Evolutionary conservation across 2,113 vertebrate genomes (phyloP), one percentile per base, ranked within the genome.

Genomic region (Lipophrys pholis): DNA sequence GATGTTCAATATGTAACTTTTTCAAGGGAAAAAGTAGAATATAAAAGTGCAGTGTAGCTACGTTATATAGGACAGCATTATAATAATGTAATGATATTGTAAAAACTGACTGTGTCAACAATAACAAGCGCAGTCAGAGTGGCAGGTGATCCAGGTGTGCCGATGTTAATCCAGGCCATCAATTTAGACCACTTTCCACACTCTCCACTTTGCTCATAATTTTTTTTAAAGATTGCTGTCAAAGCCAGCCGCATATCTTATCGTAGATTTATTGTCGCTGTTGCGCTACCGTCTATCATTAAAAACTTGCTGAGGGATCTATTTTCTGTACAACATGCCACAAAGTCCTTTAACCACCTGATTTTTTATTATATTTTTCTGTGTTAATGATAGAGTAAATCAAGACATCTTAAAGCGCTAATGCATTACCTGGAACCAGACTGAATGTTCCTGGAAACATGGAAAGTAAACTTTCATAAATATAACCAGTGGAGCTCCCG

Each of bases 111-210:
- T 30, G 21, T 30, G 21, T 4, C 43, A 11, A 14, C 21, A 30
- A 60, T 10, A 11, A 14, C 21, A 30, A 60, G 41, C 30, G 42
- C 57, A 43, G 8, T 60, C 14, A 35, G 6, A 6, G 14, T 30
- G 43, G 45, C 57, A 40, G n/a, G 54, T 35, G 42, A 60, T 30
- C 17, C 42, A 60, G 57, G 17, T 60, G 57, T 46, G 11, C 17
- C 11, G 60, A 64, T 57, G 10, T 17, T 2, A 46, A 68, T 39
- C 30, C 41, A 53, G 41, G 15, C 35, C 0, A 0, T 63, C 14
- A 46, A 8, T 15, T 8, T 11, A 9, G 62, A 40, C 48, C 11
- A 48, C 8, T 15, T 11, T 45, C 11, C 8, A 3, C 5, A 15
- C 6, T 45, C 43, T 2, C 11, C 43, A 12, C 14, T 48, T 48